These are phyloP conservation scores for Agonopterix subpropinquella DNA, from an alignment of 2,888 invertebrate species.

Conservation along the genomic window DNA sequence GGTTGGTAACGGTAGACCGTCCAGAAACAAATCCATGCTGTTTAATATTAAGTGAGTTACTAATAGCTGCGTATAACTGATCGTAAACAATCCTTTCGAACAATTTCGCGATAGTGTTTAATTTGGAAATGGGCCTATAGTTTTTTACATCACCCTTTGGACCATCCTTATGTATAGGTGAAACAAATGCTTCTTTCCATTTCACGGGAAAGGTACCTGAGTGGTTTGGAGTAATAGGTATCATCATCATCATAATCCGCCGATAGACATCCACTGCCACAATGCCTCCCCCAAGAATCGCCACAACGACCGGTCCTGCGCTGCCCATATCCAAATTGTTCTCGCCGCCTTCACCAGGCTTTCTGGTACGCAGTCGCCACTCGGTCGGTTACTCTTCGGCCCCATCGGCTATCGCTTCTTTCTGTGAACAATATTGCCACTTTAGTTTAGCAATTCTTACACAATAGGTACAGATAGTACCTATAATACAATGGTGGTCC, in stretches of 20 bases:
- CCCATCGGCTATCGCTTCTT: too few relatives aligned
- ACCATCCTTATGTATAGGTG: conserved; percentile 8
- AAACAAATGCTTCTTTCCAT: conserved; percentile 9
- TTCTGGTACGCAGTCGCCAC: too few relatives aligned
- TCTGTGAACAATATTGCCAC: too few relatives aligned
- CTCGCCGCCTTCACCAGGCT: too few relatives aligned
- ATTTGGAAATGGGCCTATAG: conserved; percentile 8
- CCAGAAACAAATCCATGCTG: conserved; percentile 8
- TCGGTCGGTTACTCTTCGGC: too few relatives aligned
- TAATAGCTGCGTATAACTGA: background rate
- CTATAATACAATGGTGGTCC: background rate
- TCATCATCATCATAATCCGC: too few relatives aligned
- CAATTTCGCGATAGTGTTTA: conserved; percentile 4
- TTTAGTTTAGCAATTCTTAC: too few relatives aligned
- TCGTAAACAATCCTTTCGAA: conserved; percentile 5
- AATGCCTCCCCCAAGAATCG: too few relatives aligned
- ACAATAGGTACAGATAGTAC: background rate
- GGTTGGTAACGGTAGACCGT: conserved; percentile 3
- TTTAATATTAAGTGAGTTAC: background rate
- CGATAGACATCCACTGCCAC: too few relatives aligned
- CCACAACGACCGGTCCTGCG: too few relatives aligned
- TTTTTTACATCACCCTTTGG: conserved; percentile 4
- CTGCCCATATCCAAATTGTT: too few relatives aligned
- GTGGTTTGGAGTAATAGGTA: too few relatives aligned
- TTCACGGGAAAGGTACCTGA: conserved; percentile 1